A percentile compares a stretch with the other conserved stretches of the same genome.
Evolutionary conservation across 2,113 vertebrate species (phyloP).

Genomic region (Calyptommatus sinebrachiatus): DNA sequence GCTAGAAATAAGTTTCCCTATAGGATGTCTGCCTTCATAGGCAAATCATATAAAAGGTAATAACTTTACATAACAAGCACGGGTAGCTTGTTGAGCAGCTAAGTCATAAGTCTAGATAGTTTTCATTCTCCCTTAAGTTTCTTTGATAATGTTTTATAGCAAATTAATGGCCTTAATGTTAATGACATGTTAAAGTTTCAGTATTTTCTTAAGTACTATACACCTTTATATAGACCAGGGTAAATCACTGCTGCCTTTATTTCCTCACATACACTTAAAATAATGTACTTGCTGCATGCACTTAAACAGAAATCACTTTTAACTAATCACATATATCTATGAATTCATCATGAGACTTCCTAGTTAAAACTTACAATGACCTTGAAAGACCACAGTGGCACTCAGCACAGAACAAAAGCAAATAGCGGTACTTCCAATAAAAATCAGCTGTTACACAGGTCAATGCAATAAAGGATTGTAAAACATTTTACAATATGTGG

Average conservation of each 20-base stretch:
- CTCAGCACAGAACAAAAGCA: conserved; percentile 40
- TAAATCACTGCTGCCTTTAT: conserved; percentile 28
- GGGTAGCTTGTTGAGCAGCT: conserved; percentile 32
- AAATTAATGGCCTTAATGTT: conserved; percentile 43
- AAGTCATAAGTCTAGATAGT: conserved; percentile 38
- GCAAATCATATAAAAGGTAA: conserved; percentile 34
- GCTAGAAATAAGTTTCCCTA: conserved; percentile 40
- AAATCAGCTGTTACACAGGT: background rate
- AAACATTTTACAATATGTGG: background rate
- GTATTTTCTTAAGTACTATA: conserved; percentile 27
- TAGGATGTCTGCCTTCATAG: conserved; percentile 27
- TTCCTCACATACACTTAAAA: conserved; percentile 37
- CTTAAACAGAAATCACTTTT: conserved; percentile 54
- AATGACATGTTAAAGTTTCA: conserved; percentile 49
- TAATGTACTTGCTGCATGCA: conserved; percentile 30
- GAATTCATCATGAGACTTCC: conserved; percentile 47
- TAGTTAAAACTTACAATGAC: conserved; percentile 47
- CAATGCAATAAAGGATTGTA: background rate
- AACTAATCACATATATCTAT: conserved; percentile 45
- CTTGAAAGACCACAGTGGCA: conserved; percentile 47
- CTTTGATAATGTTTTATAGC: conserved; percentile 34
- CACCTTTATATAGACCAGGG: conserved; percentile 41
- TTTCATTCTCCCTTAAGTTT: conserved; percentile 25
- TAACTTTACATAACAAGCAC: conserved; percentile 31
- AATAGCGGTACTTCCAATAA: conserved; percentile 15